Evolutionary conservation across 2,113 vertebrate species (phyloP).

Genomic region (Corythaeola cristata): DNA sequence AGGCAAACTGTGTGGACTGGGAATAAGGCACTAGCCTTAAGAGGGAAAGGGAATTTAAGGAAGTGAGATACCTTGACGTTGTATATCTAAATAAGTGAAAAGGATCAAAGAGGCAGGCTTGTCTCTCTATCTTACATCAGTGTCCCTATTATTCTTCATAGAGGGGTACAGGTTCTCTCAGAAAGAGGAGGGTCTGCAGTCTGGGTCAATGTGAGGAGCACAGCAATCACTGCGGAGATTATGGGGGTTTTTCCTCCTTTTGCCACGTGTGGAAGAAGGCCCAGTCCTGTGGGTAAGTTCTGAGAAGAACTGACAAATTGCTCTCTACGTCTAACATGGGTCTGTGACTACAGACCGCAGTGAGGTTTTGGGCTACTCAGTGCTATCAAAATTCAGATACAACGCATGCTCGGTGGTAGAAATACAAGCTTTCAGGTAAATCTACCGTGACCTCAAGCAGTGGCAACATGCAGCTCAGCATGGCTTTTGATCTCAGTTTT

Average conservation of each 20-base stretch:
- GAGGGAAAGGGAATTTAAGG: not conserved
- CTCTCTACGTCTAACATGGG: no score
- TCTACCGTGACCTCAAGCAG: not conserved
- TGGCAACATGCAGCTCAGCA: not conserved
- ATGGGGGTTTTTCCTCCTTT: not conserved
- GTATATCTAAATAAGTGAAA: not conserved
- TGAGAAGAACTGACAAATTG: not conserved
- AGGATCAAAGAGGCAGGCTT: not conserved
- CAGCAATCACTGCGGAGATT: not conserved
- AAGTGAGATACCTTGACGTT: not conserved
- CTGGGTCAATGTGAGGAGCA: not conserved
- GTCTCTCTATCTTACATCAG: not conserved
- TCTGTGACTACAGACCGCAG: not conserved
- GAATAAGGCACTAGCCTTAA: not conserved
- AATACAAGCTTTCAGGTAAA: not conserved
- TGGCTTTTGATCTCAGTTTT: not conserved
- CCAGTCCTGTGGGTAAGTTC: not conserved
- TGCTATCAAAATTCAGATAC: not conserved
- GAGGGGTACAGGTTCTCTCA: not conserved
- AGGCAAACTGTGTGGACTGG: not conserved
- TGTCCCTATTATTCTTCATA: not conserved
- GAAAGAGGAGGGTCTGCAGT: not conserved
- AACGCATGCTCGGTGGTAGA: not conserved
- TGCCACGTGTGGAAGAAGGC: rapidly evolving
- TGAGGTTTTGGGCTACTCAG: not conserved